A percentile compares a stretch with the other conserved stretches of the same genome.
Conservation (phyloP, 2,113 vertebrate species). For the Megaleporinus macrocephalus region DNA sequence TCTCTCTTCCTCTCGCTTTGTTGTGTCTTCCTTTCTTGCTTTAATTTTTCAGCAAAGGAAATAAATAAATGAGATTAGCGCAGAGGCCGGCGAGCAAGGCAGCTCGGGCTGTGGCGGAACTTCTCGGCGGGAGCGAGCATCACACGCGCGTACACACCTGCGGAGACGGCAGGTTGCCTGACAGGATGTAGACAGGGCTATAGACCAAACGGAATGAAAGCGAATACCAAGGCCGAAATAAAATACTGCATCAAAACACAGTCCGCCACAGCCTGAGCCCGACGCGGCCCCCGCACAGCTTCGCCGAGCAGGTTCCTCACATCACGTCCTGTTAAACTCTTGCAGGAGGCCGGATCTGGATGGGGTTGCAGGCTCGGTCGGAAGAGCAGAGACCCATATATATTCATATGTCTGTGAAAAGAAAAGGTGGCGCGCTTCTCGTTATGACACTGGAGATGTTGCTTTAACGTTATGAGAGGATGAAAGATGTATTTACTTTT, state of each 20-base stretch:
- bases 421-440: too few relatives aligned
- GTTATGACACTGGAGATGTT: too few relatives aligned
- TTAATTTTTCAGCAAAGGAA: constrained; percentile 68
- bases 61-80: constrained; percentile 66
- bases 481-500: too few relatives aligned
- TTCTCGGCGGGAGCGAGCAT: constrained; percentile 54
- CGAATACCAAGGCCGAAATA: constrained; percentile 70
- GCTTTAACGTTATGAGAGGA: too few relatives aligned
- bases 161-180: constrained; percentile 48
- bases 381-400: too few relatives aligned
- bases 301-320: too few relatives aligned
- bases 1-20: constrained; percentile 58
- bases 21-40: constrained; percentile 65
- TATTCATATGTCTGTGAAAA: too few relatives aligned
- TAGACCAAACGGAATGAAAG: constrained; percentile 68
- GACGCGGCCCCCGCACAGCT: too few relatives aligned
- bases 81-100: constrained; percentile 15
- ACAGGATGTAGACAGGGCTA: constrained; percentile 66
- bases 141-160: not conserved
- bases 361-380: too few relatives aligned
- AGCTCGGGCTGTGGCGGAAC: not conserved
- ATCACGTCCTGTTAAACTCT: too few relatives aligned
- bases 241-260: constrained; percentile 36
- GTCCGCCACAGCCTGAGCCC: too few relatives aligned
- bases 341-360: too few relatives aligned